Evolutionary conservation across 2,888 invertebrate species (phyloP).

Genomic region (Monoplex corrugatus): DNA sequence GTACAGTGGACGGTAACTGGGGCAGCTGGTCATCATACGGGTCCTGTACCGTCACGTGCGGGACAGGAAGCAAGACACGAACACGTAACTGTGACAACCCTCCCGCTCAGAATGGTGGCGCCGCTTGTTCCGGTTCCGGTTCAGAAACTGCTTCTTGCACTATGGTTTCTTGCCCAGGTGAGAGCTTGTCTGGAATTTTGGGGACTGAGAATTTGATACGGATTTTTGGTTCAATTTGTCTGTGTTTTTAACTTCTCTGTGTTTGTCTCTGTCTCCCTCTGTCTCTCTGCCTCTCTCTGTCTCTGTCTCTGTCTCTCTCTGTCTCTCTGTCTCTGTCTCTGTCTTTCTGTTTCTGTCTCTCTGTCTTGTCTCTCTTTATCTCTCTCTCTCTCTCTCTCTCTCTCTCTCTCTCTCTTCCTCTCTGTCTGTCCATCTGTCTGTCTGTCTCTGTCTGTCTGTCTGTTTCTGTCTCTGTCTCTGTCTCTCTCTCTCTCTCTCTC

Average conservation of each 20-base stretch:
- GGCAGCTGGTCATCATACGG: conserved; percentile 57
- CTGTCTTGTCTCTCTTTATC: not conserved
- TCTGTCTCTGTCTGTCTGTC: too few species aligned
- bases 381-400: not conserved
- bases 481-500: too few species aligned
- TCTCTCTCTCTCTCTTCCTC: not conserved
- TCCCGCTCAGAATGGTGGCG: conserved; percentile 53
- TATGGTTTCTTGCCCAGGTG: conserved; percentile 32
- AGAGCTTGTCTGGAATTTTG: too few species aligned
- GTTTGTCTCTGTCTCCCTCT: not conserved
- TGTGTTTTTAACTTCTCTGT: not conserved
- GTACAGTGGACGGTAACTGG: conserved; percentile 57
- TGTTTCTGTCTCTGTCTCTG: too few species aligned
- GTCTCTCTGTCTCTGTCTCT: not conserved
- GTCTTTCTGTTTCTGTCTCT: not conserved
- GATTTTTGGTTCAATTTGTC: too few species aligned
- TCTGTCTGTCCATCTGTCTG: too few species aligned
- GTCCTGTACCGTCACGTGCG: conserved; percentile 57
- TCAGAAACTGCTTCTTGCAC: conserved; percentile 13
- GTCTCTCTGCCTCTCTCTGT: not conserved
- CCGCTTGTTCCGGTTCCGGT: conserved; percentile 36
- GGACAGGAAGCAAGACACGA: conserved; percentile 53
- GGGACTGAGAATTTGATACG: too few species aligned
- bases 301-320: too few species aligned
- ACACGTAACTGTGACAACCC: conserved; percentile 57